These are phyloP conservation scores for Jordanella pulchra DNA, from an alignment of 2,797 vertebrate species.

Conservation along the genomic window DNA sequence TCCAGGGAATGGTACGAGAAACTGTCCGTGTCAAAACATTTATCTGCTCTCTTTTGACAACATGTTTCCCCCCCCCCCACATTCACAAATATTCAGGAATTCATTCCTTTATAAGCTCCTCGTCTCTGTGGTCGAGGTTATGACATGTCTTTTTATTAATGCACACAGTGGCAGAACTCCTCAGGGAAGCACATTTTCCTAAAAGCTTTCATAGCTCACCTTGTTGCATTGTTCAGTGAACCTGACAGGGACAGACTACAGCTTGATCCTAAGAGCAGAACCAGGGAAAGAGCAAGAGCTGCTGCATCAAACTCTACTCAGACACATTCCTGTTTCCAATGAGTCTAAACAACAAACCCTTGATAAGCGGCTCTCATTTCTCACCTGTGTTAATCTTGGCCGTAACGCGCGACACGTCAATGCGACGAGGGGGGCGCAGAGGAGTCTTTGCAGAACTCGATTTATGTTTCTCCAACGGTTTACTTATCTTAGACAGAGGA, in stretches of 20 bases:
- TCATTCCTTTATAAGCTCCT: constrained; percentile 8
- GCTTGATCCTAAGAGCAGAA: constrained; percentile 6
- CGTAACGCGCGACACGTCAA: constrained; percentile 81
- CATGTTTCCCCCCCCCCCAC: constrained; percentile 12
- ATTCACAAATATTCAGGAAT: constrained; percentile 22
- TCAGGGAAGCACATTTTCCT: constrained; percentile 10
- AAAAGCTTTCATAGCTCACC: constrained; percentile 3
- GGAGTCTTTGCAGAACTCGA: constrained; percentile 60
- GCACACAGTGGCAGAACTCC: constrained; percentile 16
- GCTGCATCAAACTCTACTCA: not conserved
- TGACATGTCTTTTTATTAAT: constrained; percentile 24
- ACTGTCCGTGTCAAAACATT: constrained; percentile 31
- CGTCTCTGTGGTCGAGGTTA: constrained; percentile 19
- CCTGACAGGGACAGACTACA: constrained; percentile 8
- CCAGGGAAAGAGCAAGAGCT: not conserved
- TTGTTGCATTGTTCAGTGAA: constrained; percentile 13
- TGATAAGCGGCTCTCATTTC: not conserved
- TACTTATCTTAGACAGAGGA: constrained; percentile 93
- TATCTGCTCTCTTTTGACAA: constrained; percentile 5
- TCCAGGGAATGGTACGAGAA: constrained; percentile 17
- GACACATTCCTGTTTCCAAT: not conserved
- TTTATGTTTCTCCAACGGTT: constrained; percentile 83
- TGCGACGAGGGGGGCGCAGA: constrained; percentile 77
- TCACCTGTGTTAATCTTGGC: constrained; percentile 92
- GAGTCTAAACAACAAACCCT: not conserved